A percentile compares a stretch with the other conserved stretches of the same genome.
phyloP scores from a whole-genome alignment of 1,140 invertebrate genomes.

The Eriocheir sinensis region DNA sequence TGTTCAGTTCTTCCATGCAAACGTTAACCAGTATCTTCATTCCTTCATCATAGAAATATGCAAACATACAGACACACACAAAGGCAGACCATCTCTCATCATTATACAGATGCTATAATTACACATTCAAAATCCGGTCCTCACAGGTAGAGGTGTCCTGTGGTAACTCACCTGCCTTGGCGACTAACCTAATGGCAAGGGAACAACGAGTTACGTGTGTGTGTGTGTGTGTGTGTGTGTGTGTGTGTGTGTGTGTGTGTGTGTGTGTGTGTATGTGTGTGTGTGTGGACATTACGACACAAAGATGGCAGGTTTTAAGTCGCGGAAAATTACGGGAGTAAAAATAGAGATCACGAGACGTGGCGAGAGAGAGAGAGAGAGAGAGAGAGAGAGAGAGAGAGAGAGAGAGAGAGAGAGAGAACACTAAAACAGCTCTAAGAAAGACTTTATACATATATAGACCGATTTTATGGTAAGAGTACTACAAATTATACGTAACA shows the following conservation, averaged over 20 bases:
- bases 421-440: too few species aligned
- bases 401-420: conserved; percentile 22
- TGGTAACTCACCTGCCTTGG: too few species aligned
- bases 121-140: too few species aligned
- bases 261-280: not conserved
- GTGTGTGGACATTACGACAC: not conserved
- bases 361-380: not conserved
- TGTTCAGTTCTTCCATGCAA: too few species aligned
- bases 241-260: conserved; percentile 20
- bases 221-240: conserved; percentile 14
- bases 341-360: conserved; percentile 4
- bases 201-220: not conserved
- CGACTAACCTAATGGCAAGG: too few species aligned
- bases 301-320: not conserved
- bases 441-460: too few species aligned
- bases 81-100: too few species aligned
- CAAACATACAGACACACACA: not conserved
- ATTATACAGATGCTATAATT: too few species aligned
- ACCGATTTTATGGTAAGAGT: too few species aligned
- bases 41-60: not conserved
- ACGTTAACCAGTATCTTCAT: too few species aligned
- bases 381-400: conserved; percentile 11
- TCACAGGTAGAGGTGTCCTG: too few species aligned
- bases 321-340: not conserved
- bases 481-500: too few species aligned